These are phyloP conservation scores for Clytia hemisphaerica DNA, from an alignment of 30 jellyfish, hydroid and myxozoan species.

Conservation along the genomic window DNA sequence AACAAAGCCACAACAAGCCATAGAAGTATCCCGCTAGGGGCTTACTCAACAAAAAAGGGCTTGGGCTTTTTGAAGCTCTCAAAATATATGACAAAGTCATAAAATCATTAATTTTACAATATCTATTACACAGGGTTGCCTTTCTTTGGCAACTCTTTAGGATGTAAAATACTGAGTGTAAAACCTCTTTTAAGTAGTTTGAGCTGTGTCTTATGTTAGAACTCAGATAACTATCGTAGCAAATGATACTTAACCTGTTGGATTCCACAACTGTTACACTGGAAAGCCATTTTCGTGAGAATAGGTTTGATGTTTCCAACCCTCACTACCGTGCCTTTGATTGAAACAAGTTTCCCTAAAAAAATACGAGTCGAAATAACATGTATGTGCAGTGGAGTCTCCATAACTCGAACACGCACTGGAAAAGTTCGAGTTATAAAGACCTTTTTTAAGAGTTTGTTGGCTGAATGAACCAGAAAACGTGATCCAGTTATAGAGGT, in stretches of 20 bases:
- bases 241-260: slow-evolving; percentile 43
- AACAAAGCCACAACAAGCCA: too few species aligned
- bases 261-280: slow-evolving; percentile 57
- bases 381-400: too few species aligned
- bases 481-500: too few species aligned
- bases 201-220: too few species aligned
- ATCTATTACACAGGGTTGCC: too few species aligned
- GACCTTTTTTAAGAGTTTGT: too few species aligned
- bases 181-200: too few species aligned
- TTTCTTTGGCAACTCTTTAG: neutral
- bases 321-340: slow-evolving; percentile 90
- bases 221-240: neutral
- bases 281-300: slow-evolving; percentile 64
- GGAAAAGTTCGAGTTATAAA: too few species aligned
- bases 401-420: too few species aligned
- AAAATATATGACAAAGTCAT: neutral
- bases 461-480: too few species aligned
- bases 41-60: neutral
- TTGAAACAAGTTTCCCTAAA: slow-evolving; percentile 71
- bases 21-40: neutral
- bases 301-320: slow-evolving; percentile 81
- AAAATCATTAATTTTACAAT: neutral
- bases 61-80: neutral
- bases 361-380: too few species aligned
- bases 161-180: neutral